These are phyloP conservation scores for Falco naumanni DNA, from an alignment of 2,797 vertebrate species.

Conservation along the genomic window DNA sequence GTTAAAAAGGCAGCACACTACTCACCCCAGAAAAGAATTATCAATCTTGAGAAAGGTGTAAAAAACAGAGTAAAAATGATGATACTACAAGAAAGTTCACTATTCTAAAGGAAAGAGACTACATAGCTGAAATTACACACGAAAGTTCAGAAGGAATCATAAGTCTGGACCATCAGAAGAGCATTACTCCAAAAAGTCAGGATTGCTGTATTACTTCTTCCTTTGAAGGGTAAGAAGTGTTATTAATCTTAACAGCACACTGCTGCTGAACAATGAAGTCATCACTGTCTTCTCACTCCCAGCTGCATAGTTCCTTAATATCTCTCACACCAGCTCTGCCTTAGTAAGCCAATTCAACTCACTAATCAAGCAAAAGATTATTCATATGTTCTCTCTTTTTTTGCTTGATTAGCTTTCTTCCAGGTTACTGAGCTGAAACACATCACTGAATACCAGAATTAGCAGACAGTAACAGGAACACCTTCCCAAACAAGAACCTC, in stretches of 20 bases:
- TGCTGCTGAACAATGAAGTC: neutral
- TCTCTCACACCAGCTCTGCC: neutral
- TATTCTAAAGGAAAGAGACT: neutral
- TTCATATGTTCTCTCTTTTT: neutral
- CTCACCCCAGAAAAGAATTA: neutral
- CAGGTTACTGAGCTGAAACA: slow-evolving; percentile 10
- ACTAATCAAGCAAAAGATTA: neutral
- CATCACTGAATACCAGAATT: neutral
- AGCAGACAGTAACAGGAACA: neutral
- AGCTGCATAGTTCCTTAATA: neutral
- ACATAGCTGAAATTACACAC: neutral
- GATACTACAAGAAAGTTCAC: neutral
- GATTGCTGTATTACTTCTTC: neutral
- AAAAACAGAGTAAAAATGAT: neutral
- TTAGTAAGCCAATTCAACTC: neutral
- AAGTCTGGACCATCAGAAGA: neutral
- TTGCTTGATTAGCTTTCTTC: neutral
- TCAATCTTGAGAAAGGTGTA: neutral
- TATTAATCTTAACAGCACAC: neutral
- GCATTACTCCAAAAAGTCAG: neutral
- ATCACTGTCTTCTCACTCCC: neutral
- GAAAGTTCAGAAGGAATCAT: neutral
- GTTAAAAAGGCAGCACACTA: neutral
- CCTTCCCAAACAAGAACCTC: neutral
- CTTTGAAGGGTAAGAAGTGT: neutral